A percentile compares a stretch with the other conserved stretches of the same genome.
Evolutionary conservation across 2,113 vertebrate species (phyloP).

Genomic region (Ahaetulla prasina): DNA sequence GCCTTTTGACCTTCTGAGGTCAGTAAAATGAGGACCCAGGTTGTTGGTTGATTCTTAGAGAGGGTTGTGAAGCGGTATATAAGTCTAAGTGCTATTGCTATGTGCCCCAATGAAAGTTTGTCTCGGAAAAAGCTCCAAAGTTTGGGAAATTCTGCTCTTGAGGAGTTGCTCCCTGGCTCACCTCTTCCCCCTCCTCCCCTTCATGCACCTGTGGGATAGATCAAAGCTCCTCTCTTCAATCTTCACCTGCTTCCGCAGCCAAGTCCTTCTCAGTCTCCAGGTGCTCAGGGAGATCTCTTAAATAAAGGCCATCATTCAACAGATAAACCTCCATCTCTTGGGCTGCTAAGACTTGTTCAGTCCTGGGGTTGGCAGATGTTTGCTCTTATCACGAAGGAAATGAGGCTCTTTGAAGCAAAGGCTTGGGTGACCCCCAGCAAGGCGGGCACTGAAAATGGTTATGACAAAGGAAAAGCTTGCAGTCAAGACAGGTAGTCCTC

Average conservation of each 20-base stretch:
- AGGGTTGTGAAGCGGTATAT: not conserved
- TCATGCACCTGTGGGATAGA: not conserved
- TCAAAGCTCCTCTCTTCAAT: not conserved
- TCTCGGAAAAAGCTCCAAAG: not conserved
- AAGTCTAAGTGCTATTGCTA: not conserved
- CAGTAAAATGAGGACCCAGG: too few relatives aligned
- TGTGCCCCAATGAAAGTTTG: not conserved
- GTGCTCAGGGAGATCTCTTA: not conserved
- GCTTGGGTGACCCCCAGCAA: not conserved
- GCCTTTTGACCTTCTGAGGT: too few relatives aligned
- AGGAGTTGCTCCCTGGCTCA: not conserved
- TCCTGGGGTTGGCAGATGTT: not conserved
- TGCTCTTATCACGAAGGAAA: not conserved
- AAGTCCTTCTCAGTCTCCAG: not conserved
- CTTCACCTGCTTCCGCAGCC: conserved; percentile 5
- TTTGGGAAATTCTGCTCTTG: not conserved
- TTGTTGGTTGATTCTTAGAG: too few relatives aligned
- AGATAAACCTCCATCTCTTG: not conserved
- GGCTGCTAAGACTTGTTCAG: conserved; percentile 7
- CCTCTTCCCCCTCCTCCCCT: not conserved
- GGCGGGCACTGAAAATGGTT: not conserved
- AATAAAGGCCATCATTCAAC: conserved; percentile 3
- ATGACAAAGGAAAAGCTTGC: not conserved
- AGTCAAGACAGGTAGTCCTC: too few relatives aligned
- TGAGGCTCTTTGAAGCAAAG: not conserved